A percentile compares a stretch with the other conserved stretches of the same genome.
phyloP scores from a whole-genome alignment of 1,140 invertebrate species.

The Vollenhovia emeryi region DNA sequence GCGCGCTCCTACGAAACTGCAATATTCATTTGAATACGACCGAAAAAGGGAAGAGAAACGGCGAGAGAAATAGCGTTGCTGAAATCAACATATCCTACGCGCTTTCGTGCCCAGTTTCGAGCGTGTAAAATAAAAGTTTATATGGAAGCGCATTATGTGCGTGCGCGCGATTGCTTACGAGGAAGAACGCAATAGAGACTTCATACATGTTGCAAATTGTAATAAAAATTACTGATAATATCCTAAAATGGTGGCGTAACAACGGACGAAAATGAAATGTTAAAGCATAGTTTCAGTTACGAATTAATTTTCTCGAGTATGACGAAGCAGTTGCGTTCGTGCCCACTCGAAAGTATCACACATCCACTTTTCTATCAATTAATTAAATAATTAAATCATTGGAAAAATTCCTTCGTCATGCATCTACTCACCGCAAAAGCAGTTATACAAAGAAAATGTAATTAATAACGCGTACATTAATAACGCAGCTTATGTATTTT shows the following conservation, averaged over 20 bases:
- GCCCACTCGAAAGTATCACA: not conserved
- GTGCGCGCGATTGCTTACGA: conserved; percentile 8
- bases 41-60: conserved; percentile 37
- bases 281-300: not conserved
- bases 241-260: not conserved
- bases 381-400: not conserved
- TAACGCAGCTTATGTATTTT: not conserved
- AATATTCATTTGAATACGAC: conserved; percentile 73
- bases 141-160: not conserved
- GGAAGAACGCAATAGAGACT: conserved; percentile 17
- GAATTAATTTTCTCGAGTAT: not conserved
- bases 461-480: not conserved
- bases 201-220: not conserved
- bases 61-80: conserved; percentile 13
- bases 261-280: too few relatives aligned
- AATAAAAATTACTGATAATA: not conserved
- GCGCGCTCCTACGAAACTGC: conserved; percentile 57
- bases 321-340: not conserved
- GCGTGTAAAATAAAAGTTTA: conserved; percentile 40
- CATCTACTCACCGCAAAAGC: not conserved
- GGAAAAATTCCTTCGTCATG: not conserved
- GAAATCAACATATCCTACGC: conserved; percentile 60
- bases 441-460: not conserved
- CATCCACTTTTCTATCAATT: not conserved
- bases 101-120: conserved; percentile 18